phyloP scores from a whole-genome alignment of 2,797 vertebrate genomes.

The Girardinus metallicus region DNA sequence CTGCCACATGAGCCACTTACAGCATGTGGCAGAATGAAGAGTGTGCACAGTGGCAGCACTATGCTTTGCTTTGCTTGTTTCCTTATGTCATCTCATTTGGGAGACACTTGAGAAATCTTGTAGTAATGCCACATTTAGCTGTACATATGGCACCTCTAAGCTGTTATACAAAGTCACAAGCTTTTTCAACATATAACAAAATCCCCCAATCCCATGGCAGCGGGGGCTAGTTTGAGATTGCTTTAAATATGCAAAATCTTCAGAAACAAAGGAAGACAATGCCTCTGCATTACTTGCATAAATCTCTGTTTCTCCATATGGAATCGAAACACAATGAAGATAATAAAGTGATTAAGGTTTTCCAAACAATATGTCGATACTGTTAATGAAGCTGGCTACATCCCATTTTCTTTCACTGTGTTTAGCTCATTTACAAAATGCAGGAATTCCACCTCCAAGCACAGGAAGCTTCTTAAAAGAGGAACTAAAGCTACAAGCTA shows the following conservation, averaged over 20 bases:
- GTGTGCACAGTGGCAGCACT: neutral
- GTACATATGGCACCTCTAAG: neutral
- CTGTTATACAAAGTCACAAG: neutral
- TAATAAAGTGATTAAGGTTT: neutral
- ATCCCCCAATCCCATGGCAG: neutral
- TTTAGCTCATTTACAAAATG: constrained; percentile 47
- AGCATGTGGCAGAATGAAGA: neutral
- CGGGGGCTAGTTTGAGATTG: neutral
- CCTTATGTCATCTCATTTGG: neutral
- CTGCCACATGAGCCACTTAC: neutral
- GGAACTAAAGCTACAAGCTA: constrained; percentile 72
- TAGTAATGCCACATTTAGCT: neutral
- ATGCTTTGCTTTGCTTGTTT: neutral
- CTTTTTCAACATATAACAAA: neutral
- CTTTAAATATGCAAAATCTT: neutral
- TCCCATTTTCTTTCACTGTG: constrained; percentile 12
- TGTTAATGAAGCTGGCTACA: neutral
- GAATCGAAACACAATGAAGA: neutral
- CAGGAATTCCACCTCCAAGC: constrained; percentile 29
- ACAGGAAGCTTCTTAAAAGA: constrained; percentile 55
- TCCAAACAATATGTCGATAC: neutral
- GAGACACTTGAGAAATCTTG: neutral
- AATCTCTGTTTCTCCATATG: neutral
- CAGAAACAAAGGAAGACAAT: neutral
- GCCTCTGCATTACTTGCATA: neutral